Conservation (phyloP, 2,113 vertebrate species). For the Ellobius talpinus region DNA sequence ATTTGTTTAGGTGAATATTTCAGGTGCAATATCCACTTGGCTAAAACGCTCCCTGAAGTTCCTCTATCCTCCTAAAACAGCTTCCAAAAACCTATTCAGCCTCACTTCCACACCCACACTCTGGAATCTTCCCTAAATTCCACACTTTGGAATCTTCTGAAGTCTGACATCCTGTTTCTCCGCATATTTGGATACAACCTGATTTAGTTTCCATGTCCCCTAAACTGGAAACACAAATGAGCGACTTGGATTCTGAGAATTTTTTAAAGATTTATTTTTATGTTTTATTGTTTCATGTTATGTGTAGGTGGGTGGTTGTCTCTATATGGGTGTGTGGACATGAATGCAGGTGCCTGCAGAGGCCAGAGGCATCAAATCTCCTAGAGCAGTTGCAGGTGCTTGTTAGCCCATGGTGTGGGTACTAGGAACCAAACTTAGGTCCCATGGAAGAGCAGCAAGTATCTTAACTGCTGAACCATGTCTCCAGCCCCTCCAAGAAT, state of each 20-base stretch:
- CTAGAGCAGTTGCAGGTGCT: background rate
- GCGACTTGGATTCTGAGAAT: background rate
- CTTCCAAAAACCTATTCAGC: background rate
- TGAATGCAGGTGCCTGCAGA: background rate
- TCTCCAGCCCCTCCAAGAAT: background rate
- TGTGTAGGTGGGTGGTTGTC: too few species aligned
- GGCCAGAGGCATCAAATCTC: background rate
- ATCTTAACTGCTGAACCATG: background rate
- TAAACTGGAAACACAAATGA: background rate
- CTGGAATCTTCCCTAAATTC: conserved; percentile 12
- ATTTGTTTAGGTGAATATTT: background rate
- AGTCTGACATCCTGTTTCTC: conserved; percentile 2
- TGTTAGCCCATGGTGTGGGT: background rate
- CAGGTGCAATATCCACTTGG: background rate
- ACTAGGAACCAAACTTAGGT: background rate
- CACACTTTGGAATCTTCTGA: background rate
- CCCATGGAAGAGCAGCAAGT: background rate
- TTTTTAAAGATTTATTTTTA: background rate
- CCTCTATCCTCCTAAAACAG: background rate
- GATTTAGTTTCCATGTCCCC: background rate
- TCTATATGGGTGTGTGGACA: background rate
- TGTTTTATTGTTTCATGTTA: background rate
- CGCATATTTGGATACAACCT: background rate
- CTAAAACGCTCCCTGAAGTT: background rate
- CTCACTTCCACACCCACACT: background rate